Evolutionary conservation across 2,113 vertebrate species (phyloP), one percentile per base, ranked within the genome.

Genomic region (Mobula birostris): DNA sequence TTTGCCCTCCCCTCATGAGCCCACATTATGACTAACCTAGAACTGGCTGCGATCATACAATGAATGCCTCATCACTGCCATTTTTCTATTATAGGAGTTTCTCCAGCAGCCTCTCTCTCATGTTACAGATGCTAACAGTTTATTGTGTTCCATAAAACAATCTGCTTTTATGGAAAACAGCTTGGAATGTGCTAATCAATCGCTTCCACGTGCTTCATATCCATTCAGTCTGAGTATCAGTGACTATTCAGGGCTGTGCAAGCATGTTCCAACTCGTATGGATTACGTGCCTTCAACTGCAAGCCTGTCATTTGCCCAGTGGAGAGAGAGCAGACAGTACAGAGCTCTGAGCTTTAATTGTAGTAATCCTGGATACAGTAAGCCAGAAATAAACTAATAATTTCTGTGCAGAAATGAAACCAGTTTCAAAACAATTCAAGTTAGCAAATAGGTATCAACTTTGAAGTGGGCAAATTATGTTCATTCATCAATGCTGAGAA

Each of bases 161-260:
- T 93, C 24, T 93, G 68, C 63, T 27, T 48, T 93, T 24, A 74
- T 56, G 40, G 29, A 74, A 93, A 17, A 32, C 32, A 74, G 32
- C 70, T 70, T 93, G 91, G 91, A 93, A 93, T 93, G 70, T 76
- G 90, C 91, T 93, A 93, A 74, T 93, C 68, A 7, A 5, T 19
- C 74, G 91, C 24, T 36, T 93, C 68, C 70, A 74, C 70, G 9
- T 74, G 91, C 68, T 74, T 27, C 91, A 19, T 32, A 92, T 32
- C 68, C 32, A 5, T 72, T 72, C 90, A 92, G 36, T 87, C 66
- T 40, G 40, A 92, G 68, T 48, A 72, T 27, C 12, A 9, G 9
- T 0, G 68, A 29, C 36, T 15, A 15, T 40, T 74, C 40, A 56
- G 91, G 91, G 21, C 91, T 74, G 36, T 56, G 91, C 21, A 74